These are phyloP conservation scores for Caenorhabditis elegans DNA, from an alignment of 1,140 invertebrate species.

Conservation along the genomic window DNA sequence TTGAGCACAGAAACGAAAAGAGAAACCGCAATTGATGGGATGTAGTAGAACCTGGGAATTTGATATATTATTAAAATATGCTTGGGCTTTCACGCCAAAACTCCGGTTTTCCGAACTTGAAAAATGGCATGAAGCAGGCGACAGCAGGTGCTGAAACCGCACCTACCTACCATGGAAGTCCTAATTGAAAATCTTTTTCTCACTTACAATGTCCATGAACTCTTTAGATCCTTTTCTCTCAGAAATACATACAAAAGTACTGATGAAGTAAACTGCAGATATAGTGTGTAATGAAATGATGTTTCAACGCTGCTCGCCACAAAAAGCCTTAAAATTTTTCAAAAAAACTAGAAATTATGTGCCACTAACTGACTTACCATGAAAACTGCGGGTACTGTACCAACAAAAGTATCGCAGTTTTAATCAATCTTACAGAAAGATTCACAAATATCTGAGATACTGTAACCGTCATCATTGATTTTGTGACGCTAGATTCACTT, in stretches of 20 bases:
- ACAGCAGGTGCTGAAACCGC: no score
- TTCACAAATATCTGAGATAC: background rate
- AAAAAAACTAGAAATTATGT: no score
- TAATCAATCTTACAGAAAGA: background rate
- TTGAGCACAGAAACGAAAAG: background rate
- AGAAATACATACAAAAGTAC: background rate
- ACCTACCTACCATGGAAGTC: no score
- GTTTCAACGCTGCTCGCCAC: slow-evolving; percentile 14
- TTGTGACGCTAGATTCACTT: background rate
- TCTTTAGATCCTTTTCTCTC: background rate
- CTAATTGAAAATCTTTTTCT: no score
- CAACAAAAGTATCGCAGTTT: background rate
- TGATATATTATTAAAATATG: no score
- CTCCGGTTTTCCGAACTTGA: no score
- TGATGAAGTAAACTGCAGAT: background rate
- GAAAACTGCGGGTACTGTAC: background rate
- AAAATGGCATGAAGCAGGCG: no score
- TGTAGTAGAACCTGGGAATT: background rate
- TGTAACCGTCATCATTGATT: background rate
- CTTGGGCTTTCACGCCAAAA: no score
- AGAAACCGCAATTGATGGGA: background rate
- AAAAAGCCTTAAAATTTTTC: background rate
- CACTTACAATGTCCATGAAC: background rate
- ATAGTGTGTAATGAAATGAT: background rate
- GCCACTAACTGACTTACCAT: background rate